Conservation (phyloP, 2,797 vertebrate species). For the Scolopax bukidnonensis region DNA sequence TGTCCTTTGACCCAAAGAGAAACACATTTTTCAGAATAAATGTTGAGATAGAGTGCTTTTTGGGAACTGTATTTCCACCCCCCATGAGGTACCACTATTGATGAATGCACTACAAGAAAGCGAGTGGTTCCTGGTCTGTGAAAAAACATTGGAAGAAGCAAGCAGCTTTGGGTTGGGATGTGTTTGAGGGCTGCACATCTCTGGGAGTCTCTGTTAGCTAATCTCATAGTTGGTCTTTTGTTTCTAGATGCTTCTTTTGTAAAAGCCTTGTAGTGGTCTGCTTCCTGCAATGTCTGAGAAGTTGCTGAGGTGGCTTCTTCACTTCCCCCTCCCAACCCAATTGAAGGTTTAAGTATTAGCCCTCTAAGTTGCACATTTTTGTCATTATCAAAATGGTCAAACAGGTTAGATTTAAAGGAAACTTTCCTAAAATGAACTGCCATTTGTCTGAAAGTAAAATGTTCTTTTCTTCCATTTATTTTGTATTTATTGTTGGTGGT, state of each 20-base stretch:
- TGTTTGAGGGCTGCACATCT: not conserved
- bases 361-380: not conserved
- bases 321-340: not conserved
- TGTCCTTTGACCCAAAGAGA: not conserved
- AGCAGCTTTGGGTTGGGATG: not conserved
- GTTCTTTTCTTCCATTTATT: not conserved
- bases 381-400: not conserved
- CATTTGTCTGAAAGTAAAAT: not conserved
- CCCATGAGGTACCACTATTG: not conserved
- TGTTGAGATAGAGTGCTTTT: not conserved
- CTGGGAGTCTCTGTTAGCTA: not conserved
- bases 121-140: not conserved
- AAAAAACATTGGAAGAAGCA: not conserved
- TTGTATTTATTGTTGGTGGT: not conserved
- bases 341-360: not conserved
- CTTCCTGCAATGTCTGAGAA: not conserved
- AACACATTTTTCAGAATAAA: not conserved
- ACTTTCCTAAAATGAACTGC: not conserved
- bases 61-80: not conserved
- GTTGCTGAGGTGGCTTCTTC: not conserved
- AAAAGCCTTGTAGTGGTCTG: not conserved
- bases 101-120: not conserved
- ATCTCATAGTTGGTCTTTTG: not conserved
- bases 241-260: not conserved
- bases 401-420: not conserved